Base-by-base conservation (phyloP, 2,113 vertebrate genomes). In the Parotia lawesii region DNA sequence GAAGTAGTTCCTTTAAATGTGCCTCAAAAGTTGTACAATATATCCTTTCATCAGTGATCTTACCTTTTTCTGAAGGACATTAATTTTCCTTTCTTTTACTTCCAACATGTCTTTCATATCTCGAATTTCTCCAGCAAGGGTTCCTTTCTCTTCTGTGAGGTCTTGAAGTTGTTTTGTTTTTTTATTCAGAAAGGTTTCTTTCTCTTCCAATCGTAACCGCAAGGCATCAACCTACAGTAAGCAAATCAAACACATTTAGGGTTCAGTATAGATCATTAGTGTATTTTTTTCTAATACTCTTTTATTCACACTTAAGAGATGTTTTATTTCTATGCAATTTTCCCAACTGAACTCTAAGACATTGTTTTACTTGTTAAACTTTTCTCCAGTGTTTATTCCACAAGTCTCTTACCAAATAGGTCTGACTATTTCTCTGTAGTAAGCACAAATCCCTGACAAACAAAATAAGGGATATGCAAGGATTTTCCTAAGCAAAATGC, bases 101-200 rank as follows among this genome's bases (percentile, higher is more conserved):
- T 99, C 99, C 62, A 99, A 97, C 99, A 99, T 99, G 94, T 99
- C 99, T 95, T 99, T 99, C 98, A 99, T 99, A 93, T 99, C 99
- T 45, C 99, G 95, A 96, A 99, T 99, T 96, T 99, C 99, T 92
- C 99, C 99, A 1, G 99, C 99, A 17, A 99, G 97, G 5, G 99
- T 99, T 78, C 99, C 99, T 56, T 99, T 99, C 97, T 99, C 99
- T 97, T 99, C 99, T 0, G 99, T 99, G 96, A 99, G 98, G 97
- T 99, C 99, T 97, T 99, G 99, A 57, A 99, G 98, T 98, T 99
- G 99, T 96, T 99, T 99, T 29, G 98, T 99, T 98, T 99, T 99
- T 97, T 99, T 99, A 97, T 98, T 99, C 81, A 99, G 98, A 93
- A 99, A 99, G 21, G 98, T 99, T 97, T 99, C 99, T 93, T 99